These are phyloP conservation scores for Bombus impatiens DNA, from an alignment of 1,140 invertebrate genomes.

Conservation along the genomic window DNA sequence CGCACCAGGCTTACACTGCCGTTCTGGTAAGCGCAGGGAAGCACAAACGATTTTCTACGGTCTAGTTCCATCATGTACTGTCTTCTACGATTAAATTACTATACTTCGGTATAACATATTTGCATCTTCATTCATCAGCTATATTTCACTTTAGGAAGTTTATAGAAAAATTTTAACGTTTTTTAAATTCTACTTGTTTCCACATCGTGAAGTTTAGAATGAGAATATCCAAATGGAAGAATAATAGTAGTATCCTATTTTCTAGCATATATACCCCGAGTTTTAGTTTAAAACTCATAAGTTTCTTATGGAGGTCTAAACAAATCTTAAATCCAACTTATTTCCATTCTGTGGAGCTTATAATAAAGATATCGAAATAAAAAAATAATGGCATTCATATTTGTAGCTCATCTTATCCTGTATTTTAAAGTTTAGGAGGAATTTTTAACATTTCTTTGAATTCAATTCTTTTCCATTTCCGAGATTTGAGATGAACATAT, in stretches of 20 bases:
- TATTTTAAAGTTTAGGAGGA: too few relatives aligned
- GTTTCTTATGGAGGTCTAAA: too few relatives aligned
- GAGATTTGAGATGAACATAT: too few relatives aligned
- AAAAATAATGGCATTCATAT: background rate
- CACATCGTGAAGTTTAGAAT: background rate
- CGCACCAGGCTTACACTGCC: slow-evolving; percentile 66
- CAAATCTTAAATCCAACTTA: background rate
- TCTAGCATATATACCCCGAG: background rate
- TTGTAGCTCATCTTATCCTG: too few relatives aligned
- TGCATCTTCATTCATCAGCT: background rate
- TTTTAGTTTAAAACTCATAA: background rate
- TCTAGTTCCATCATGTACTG: background rate
- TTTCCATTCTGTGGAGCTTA: background rate
- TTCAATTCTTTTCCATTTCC: too few relatives aligned
- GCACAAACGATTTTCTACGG: slow-evolving; percentile 58
- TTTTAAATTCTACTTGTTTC: background rate
- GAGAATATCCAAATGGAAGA: background rate
- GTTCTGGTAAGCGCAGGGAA: slow-evolving; percentile 61
- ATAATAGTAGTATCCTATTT: background rate
- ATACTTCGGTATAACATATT: background rate
- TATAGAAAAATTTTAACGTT: background rate
- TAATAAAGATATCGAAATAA: background rate
- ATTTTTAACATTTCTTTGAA: too few relatives aligned
- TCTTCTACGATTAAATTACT: background rate
- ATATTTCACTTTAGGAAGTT: background rate